Evolutionary conservation across 2,888 invertebrate genomes (phyloP).

Genomic region (Platynereis dumerilii): DNA sequence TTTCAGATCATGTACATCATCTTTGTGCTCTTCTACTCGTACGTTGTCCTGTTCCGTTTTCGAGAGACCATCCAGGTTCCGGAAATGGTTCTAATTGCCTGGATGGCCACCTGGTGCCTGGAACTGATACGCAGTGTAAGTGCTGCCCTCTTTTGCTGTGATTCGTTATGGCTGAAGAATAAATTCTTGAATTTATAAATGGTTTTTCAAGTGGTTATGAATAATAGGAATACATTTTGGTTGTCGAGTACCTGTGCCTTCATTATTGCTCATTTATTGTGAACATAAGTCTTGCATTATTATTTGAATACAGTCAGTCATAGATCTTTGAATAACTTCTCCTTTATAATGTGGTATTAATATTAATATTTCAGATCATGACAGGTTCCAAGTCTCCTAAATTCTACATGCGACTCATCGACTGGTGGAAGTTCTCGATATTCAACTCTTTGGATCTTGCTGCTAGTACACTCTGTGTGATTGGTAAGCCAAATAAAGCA

Average conservation of each 20-base stretch:
- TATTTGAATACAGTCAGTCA: too few species aligned
- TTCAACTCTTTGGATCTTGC: constrained; percentile 51
- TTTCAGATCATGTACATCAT: constrained; percentile 56
- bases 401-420: too few species aligned
- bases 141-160: background rate
- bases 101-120: constrained; percentile 57
- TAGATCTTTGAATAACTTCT: too few species aligned
- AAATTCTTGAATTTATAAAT: background rate
- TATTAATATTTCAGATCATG: background rate
- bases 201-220: too few species aligned
- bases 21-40: constrained; percentile 60
- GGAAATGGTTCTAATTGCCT: constrained; percentile 57
- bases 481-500: too few species aligned
- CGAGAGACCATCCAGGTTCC: constrained; percentile 42
- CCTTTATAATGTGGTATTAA: too few species aligned
- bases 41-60: constrained; percentile 62
- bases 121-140: constrained; percentile 55
- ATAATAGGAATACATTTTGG: too few species aligned
- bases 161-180: background rate
- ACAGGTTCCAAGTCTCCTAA: background rate
- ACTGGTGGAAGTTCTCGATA: constrained; percentile 40
- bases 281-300: too few species aligned
- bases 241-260: too few species aligned
- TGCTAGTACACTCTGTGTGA: constrained; percentile 38
- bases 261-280: too few species aligned